A percentile compares a stretch with the other conserved stretches of the same genome.
Evolutionary conservation across 2,797 vertebrate genomes (phyloP).

Genomic region (Hylomyscus alleni): DNA sequence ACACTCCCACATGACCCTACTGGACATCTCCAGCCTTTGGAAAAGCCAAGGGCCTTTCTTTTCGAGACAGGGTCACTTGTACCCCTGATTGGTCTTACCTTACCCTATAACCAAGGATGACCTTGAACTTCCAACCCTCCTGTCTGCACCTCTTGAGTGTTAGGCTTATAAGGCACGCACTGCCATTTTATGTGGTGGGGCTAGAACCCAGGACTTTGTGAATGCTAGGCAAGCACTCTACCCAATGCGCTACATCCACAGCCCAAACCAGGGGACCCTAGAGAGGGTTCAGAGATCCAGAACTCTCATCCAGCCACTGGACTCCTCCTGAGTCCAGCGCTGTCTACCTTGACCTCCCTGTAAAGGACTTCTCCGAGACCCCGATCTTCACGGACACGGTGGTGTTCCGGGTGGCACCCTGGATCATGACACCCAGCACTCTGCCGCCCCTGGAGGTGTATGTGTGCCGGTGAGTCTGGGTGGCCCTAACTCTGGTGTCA

Average conservation of each 20-base stretch:
- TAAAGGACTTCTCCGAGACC: conserved; percentile 89
- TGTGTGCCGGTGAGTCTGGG: conserved; percentile 91
- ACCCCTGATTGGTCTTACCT: background rate
- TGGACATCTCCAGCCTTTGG: background rate
- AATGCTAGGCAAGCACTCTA: background rate
- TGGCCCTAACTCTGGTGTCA: accelerated
- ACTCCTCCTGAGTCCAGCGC: background rate
- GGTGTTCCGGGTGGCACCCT: conserved; percentile 93
- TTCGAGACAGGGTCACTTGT: background rate
- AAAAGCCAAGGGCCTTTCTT: background rate
- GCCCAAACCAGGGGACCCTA: accelerated
- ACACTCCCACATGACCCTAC: accelerated
- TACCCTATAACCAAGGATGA: background rate
- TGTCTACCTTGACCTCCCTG: accelerated
- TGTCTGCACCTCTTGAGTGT: background rate
- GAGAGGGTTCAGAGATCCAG: background rate
- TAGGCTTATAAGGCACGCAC: background rate
- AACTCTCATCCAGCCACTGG: background rate
- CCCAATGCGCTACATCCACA: background rate
- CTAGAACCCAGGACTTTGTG: background rate
- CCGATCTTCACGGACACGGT: conserved; percentile 95
- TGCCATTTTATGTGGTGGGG: background rate
- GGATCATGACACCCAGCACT: conserved; percentile 98
- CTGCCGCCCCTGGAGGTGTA: conserved; percentile 92
- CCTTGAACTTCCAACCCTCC: background rate